These are phyloP conservation scores for Salpingus planirostris DNA, from an alignment of 2,888 invertebrate species.

Conservation along the genomic window DNA sequence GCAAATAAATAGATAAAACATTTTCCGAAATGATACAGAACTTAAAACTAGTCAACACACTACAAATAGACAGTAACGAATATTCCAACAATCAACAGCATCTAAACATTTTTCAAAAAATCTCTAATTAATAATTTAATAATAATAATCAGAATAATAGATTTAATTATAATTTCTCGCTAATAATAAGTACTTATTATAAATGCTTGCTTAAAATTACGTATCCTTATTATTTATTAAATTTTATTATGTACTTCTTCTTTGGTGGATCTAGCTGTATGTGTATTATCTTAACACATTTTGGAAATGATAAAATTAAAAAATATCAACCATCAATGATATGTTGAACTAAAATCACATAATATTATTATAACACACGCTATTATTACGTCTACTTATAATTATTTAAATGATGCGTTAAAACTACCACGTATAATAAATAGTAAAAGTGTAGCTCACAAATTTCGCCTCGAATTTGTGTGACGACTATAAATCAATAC, in stretches of 20 bases:
- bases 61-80: slow-evolving; percentile 7
- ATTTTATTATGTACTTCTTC: slow-evolving; percentile 14
- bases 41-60: slow-evolving; percentile 18
- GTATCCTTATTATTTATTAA: slow-evolving; percentile 1
- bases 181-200: too few relatives aligned
- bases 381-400: too few relatives aligned
- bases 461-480: too few relatives aligned
- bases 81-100: slow-evolving; percentile 9
- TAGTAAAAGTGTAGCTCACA: too few relatives aligned
- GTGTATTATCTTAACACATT: slow-evolving; percentile 9
- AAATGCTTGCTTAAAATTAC: too few relatives aligned
- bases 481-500: too few relatives aligned
- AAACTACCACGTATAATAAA: too few relatives aligned
- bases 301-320: slow-evolving; percentile 7
- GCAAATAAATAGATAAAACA: slow-evolving; percentile 3
- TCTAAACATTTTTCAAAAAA: slow-evolving; percentile 5
- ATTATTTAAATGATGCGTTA: too few relatives aligned
- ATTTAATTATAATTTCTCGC: slow-evolving; percentile 1
- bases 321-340: slow-evolving; percentile 11
- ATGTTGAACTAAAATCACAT: slow-evolving; percentile 16
- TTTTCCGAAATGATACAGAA: slow-evolving; percentile 8
- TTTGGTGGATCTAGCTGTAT: slow-evolving; percentile 18
- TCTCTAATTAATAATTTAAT: too few relatives aligned
- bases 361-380: too few relatives aligned
- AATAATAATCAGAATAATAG: slow-evolving; percentile 2